Percentiles rank a stretch among this genome's conserved stretches.
phyloP scores from a whole-genome alignment of 2,797 vertebrate genomes.

The Spinus olivaceus region DNA sequence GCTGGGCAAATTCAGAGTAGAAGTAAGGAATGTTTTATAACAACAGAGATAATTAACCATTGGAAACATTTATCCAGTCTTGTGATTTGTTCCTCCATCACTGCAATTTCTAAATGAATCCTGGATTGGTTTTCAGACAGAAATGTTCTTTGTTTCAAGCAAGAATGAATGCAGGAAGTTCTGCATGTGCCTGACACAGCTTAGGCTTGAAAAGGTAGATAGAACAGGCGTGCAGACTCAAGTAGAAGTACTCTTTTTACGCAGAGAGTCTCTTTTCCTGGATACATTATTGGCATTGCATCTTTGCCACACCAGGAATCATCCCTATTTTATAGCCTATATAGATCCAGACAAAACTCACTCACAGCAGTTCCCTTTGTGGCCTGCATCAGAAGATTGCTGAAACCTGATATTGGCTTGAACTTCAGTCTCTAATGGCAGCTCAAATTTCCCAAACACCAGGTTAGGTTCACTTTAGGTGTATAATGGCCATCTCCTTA shows the following conservation, averaged over 20 bases:
- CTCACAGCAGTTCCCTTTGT: background rate
- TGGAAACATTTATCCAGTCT: background rate
- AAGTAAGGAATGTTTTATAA: background rate
- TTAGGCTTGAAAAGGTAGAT: background rate
- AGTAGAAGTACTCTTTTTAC: background rate
- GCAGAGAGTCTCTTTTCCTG: background rate
- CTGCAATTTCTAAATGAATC: conserved; percentile 18
- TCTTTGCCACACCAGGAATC: background rate
- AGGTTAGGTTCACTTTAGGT: conserved; percentile 17
- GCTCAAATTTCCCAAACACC: background rate
- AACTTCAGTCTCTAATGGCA: conserved; percentile 7
- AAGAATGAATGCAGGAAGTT: background rate
- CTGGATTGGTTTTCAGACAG: background rate
- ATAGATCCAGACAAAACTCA: background rate
- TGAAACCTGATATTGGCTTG: background rate
- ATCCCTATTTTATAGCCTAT: background rate
- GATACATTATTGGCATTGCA: background rate
- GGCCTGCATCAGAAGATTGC: background rate
- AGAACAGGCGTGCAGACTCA: background rate
- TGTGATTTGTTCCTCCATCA: background rate
- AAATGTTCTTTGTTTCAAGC: background rate
- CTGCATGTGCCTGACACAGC: background rate
- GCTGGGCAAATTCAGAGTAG: background rate
- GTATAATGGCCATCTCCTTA: background rate
- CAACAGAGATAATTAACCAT: background rate